A percentile compares a stretch with the other conserved stretches of the same genome.
Conservation (phyloP, 2,797 vertebrate species). For the Sternotherus odoratus region DNA sequence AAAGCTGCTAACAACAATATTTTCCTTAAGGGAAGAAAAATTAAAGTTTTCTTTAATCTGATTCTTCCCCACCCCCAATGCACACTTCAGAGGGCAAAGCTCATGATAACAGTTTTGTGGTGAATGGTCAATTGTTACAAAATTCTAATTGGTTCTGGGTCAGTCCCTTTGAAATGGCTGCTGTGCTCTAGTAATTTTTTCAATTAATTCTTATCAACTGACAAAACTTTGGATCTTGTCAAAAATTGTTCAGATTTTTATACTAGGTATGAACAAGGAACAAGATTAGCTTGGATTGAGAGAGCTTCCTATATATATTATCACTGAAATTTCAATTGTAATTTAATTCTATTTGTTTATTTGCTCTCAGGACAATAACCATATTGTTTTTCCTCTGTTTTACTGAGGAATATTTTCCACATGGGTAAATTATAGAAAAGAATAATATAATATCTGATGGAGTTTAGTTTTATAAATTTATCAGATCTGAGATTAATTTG, state of each 20-base stretch:
- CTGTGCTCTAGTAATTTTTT: conserved; percentile 85
- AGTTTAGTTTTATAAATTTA: not conserved
- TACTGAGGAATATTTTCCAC: conserved; percentile 5
- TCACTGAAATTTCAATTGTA: conserved; percentile 56
- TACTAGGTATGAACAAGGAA: conserved; percentile 70
- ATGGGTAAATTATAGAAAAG: conserved; percentile 1
- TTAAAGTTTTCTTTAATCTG: conserved; percentile 78
- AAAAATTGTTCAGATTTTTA: conserved; percentile 81
- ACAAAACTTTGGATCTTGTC: conserved; percentile 86
- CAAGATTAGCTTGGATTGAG: conserved; percentile 55
- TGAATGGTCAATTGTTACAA: conserved; percentile 87
- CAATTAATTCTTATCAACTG: conserved; percentile 89
- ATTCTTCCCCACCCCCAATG: conserved; percentile 72
- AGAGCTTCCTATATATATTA: conserved; percentile 51
- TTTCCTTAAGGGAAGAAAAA: conserved; percentile 64
- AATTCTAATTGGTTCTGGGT: conserved; percentile 90
- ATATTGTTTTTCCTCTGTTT: conserved; percentile 41
- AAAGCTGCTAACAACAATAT: conserved; percentile 71
- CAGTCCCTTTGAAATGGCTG: conserved; percentile 83
- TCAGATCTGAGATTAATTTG: not conserved
- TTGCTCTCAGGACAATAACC: conserved; percentile 53
- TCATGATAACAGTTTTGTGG: conserved; percentile 79
- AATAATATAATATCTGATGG: too few relatives aligned
- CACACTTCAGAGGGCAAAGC: conserved; percentile 82
- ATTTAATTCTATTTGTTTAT: conserved; percentile 40